Conservation (phyloP, 2,888 invertebrate genomes). For the Eupeodes luniger region DNA sequence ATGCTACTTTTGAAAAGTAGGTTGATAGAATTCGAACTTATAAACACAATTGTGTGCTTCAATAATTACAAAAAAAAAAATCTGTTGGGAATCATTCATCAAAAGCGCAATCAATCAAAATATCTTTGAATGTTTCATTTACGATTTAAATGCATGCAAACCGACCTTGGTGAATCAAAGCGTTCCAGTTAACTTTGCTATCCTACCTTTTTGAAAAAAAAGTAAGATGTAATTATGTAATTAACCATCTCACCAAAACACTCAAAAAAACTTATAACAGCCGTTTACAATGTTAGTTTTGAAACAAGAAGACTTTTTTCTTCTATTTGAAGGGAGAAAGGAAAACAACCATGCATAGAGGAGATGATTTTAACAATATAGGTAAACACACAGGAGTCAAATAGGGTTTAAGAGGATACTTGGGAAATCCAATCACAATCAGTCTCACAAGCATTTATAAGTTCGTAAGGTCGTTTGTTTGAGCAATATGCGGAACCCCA, state of each 20-base stretch:
- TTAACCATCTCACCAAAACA: constrained; percentile 24
- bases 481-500: constrained; percentile 6
- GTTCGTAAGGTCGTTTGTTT: neutral
- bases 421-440: constrained; percentile 35
- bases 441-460: constrained; percentile 26
- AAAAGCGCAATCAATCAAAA: constrained; percentile 1
- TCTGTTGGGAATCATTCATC: neutral
- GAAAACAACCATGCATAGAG: constrained; percentile 1
- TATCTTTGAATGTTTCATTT: neutral
- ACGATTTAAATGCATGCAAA: neutral
- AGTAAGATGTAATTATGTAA: neutral
- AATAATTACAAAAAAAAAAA: too few species aligned
- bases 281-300: neutral
- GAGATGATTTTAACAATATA: constrained; percentile 27
- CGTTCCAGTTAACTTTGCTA: neutral
- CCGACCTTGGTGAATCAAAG: neutral
- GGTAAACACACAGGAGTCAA: constrained; percentile 44
- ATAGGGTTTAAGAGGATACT: constrained; percentile 32
- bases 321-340: constrained; percentile 7
- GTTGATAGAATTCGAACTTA: too few species aligned
- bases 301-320: neutral
- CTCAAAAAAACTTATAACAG: constrained; percentile 43
- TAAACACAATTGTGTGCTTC: too few species aligned
- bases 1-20: too few species aligned
- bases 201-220: neutral